Evolutionary conservation across 2,888 invertebrate genomes (phyloP).

Genomic region (Acanthosepion lycidas): DNA sequence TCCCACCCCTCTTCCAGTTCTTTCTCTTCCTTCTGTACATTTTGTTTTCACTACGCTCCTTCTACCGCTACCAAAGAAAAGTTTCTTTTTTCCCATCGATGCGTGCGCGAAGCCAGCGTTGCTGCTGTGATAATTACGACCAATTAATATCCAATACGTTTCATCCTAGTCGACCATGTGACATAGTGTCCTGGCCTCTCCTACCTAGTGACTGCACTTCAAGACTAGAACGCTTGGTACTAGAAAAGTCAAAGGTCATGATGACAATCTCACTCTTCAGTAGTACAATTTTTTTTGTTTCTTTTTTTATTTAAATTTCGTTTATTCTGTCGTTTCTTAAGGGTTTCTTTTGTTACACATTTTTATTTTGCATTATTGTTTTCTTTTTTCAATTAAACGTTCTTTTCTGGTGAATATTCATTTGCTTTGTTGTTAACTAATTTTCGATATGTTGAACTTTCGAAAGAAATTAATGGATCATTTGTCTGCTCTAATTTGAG

Average conservation of each 20-base stretch:
- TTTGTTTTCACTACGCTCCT: neutral
- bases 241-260: neutral
- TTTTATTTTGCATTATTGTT: too few relatives aligned
- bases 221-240: neutral
- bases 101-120: neutral
- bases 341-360: too few relatives aligned
- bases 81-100: neutral
- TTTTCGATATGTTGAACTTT: too few relatives aligned
- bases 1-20: neutral
- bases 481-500: too few relatives aligned
- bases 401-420: too few relatives aligned
- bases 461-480: too few relatives aligned
- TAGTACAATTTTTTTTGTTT: neutral
- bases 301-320: neutral
- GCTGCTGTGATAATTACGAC: neutral
- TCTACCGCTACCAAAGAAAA: neutral
- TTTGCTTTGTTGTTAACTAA: too few relatives aligned
- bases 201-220: neutral
- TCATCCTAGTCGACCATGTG: neutral
- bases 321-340: too few relatives aligned
- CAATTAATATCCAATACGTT: slow-evolving; percentile 33
- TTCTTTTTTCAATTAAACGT: too few relatives aligned
- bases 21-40: neutral
- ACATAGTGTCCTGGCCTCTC: neutral
- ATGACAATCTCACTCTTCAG: neutral